Conservation (phyloP, 2,113 vertebrate species). For the Chaenocephalus aceratus region DNA sequence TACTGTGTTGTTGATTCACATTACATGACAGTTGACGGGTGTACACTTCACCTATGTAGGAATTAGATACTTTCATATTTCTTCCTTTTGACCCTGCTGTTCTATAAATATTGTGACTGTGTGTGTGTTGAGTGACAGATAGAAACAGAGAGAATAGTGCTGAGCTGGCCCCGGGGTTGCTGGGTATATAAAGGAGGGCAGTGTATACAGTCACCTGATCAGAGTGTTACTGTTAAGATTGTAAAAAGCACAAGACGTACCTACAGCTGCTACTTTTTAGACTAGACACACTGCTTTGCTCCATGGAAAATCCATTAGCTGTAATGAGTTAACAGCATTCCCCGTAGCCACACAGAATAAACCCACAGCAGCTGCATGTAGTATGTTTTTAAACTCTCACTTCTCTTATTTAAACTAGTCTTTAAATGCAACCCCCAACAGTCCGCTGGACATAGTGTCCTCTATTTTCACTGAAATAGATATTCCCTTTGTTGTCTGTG, state of each 20-base stretch:
- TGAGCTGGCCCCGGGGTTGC: conserved; percentile 54
- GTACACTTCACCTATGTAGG: conserved; percentile 71
- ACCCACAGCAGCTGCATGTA: conserved; percentile 8
- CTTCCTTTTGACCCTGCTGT: conserved; percentile 66
- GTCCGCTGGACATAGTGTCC: conserved; percentile 75
- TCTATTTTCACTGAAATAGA: conserved; percentile 84
- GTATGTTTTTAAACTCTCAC: conserved; percentile 55
- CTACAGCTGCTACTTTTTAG: conserved; percentile 37
- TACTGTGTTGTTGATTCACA: conserved; percentile 68
- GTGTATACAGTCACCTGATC: conserved; percentile 38
- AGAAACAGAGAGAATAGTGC: conserved; percentile 28
- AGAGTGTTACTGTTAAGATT: conserved; percentile 21
- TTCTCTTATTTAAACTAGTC: conserved; percentile 70
- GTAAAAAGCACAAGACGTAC: conserved; percentile 18
- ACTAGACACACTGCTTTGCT: conserved; percentile 29
- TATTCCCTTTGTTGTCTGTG: conserved; percentile 85
- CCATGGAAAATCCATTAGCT: conserved; percentile 62
- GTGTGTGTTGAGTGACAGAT: conserved; percentile 56
- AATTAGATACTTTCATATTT: conserved; percentile 68
- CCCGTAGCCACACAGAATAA: conserved; percentile 52
- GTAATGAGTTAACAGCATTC: conserved; percentile 63
- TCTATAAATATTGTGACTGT: conserved; percentile 79
- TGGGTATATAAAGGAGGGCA: conserved; percentile 54
- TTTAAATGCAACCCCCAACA: conserved; percentile 64
- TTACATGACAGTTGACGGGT: conserved; percentile 76